Base-by-base conservation (phyloP, 2,888 invertebrate genomes). In the Drosophila percnosoma region DNA sequence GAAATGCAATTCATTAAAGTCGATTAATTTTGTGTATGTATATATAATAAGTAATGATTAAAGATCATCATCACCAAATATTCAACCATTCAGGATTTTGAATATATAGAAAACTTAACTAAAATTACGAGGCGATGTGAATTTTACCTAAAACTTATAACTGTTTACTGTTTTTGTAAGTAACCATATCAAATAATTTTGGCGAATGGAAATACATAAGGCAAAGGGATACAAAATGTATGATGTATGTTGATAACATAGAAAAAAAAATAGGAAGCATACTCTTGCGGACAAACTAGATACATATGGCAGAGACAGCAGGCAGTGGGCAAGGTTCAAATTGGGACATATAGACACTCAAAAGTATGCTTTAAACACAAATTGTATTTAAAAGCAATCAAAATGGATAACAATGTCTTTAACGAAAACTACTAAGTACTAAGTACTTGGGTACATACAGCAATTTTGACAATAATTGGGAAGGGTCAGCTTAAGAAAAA, bases 401-500 rank as follows among this genome's bases (percentile, higher is more conserved):
- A 13, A 53, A 53, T 53, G 31, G 65, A 49, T 40, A 54, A 65
- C 49, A 57, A 67, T 27, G 38, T 58, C 42, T 68, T 48, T 45
- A 38, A 49, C 10, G 33, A 21, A 63, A 54, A 18, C 8, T 27
- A 58, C 49, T 58, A 51, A 61, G 34, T 49, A 52, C 59, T 66
- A 51, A 61, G 34, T 49, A 52, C 59, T 66, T 54, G 42, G 31
- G 21, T 52, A 73, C 59, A 71, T 54, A 72, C 53, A 63, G 53
- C 40, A 36, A 59, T 33, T 51, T 45, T 62, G 57, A n/a, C 63
- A 48, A 55, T 40, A 8, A 34, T 27, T 52, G 18, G 5, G 48
- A 40, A 59, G 18, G 21, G 61, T 48, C 58, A 66, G 38, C 68
- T 65, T 65, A 75, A 68, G 71, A 65, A 55, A 78, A 75, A 78